phyloP scores from a whole-genome alignment of 2,888 invertebrate species.

The Masnerella sp. region DNA sequence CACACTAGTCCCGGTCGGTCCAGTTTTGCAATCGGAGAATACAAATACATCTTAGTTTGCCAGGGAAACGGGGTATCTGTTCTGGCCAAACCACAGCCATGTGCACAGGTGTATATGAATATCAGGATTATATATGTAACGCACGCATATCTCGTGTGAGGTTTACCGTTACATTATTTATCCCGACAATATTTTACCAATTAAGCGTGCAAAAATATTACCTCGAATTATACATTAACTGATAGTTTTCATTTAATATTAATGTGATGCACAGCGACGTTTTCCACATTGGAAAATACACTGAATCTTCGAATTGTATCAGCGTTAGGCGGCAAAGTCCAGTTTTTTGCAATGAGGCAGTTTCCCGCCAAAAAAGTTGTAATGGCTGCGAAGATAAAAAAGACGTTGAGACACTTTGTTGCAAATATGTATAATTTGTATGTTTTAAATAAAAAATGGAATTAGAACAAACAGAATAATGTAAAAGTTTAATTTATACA shows the following conservation, averaged over 20 bases:
- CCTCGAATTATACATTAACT: conserved; percentile 27
- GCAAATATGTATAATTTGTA: too few species aligned
- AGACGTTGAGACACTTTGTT: too few species aligned
- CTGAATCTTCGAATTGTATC: neutral
- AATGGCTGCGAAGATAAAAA: too few species aligned
- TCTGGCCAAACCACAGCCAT: conserved; percentile 26
- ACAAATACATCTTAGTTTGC: conserved; percentile 59
- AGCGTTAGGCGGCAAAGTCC: too few species aligned
- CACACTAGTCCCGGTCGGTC: conserved; percentile 65
- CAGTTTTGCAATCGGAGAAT: conserved; percentile 65
- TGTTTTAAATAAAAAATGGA: too few species aligned
- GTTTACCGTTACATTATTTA: conserved; percentile 73
- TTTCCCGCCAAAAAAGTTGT: too few species aligned
- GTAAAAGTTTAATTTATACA: too few species aligned
- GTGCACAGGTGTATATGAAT: neutral
- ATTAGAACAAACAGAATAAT: too few species aligned
- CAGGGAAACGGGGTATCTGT: conserved; percentile 57
- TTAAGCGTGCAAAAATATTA: conserved; percentile 46
- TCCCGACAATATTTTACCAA: conserved; percentile 59
- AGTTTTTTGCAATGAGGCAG: too few species aligned
- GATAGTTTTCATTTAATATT: conserved; percentile 21
- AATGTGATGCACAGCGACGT: conserved; percentile 13
- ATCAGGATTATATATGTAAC: conserved; percentile 23
- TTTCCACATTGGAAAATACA: neutral
- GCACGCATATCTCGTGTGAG: conserved; percentile 67